Evolutionary conservation across 1,140 invertebrate species (phyloP), one percentile per base, ranked within the genome.

Genomic region (Holcopasites calliopsidis): DNA sequence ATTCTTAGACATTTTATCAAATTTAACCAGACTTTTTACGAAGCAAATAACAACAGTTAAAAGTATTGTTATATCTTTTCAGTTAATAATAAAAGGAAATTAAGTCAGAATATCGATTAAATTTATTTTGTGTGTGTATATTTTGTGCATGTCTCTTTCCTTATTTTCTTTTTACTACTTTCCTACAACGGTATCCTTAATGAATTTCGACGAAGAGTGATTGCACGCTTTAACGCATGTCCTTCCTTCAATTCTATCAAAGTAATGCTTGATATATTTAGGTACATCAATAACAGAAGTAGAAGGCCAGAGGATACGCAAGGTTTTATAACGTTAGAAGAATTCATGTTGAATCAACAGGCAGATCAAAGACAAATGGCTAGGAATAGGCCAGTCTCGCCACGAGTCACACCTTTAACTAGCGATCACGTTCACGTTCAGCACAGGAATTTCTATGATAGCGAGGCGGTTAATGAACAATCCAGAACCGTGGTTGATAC

Each of bases 331-430:
- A 96, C 95, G 0, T 90, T 96, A 6, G 95, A 96, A 89, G 94
- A 95, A 88, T 93, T 96, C 80, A 96, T 96, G 95, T 90, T 95
- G 52, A 92, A 93, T 69, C 94, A 95, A 81, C 95, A 95, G 84
- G 94, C 93, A 88, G 95, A 95, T n/a, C 89, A 78, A 47, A 62
- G 61, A 33, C 70, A 57, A 33, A 35, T 44, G 26, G 76, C 49
- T 7, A 69, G 58, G 33, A 86, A 77, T 31, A 75, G 61, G 52
- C 79, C 83, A 11, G 47, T 79, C 23, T 82, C 82, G 2, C 54
- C 85, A 1, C 84, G 76, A 2, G 60, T 80, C 6, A 88, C 85
- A 1, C 81, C 86, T 62, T 60, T 87, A 13, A 83, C 79, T 11
- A 88, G 77, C n/a, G 88, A 90, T 83, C 88, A 90, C 16, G 74